These are phyloP conservation scores for Apamea epomidion DNA, from an alignment of 2,888 invertebrate species.

Conservation along the genomic window DNA sequence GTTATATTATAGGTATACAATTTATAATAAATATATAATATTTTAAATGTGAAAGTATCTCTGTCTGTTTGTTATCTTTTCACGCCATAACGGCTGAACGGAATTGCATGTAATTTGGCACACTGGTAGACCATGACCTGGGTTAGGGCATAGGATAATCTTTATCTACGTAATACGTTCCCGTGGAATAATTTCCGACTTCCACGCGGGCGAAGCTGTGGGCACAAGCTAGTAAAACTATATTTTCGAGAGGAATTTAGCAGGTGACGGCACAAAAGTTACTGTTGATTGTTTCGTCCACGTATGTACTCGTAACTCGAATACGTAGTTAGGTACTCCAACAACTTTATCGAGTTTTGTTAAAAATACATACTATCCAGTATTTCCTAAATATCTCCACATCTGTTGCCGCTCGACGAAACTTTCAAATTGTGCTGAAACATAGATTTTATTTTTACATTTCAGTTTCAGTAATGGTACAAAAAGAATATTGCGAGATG, in stretches of 20 bases:
- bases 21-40: background rate
- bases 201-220: background rate
- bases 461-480: conserved; percentile 66
- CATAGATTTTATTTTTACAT: conserved; percentile 67
- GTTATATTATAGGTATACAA: too few relatives aligned
- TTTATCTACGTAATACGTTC: background rate
- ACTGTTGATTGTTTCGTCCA: conserved; percentile 32
- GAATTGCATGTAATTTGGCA: background rate
- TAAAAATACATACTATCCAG: conserved; percentile 42
- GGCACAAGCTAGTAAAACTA: background rate
- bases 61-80: background rate
- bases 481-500: conserved; percentile 59
- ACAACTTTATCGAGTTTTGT: conserved; percentile 46
- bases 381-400: conserved; percentile 66
- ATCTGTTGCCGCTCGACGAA: conserved; percentile 68
- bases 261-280: conserved; percentile 29
- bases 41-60: background rate
- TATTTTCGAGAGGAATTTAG: conserved; percentile 21
- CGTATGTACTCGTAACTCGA: conserved; percentile 31
- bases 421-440: conserved; percentile 66
- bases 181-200: background rate
- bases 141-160: background rate
- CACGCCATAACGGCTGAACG: background rate
- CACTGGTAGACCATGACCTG: background rate
- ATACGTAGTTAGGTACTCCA: conserved; percentile 4